Evolutionary conservation across 2,797 vertebrate species (phyloP).

Genomic region (Urosaurus nigricauda): DNA sequence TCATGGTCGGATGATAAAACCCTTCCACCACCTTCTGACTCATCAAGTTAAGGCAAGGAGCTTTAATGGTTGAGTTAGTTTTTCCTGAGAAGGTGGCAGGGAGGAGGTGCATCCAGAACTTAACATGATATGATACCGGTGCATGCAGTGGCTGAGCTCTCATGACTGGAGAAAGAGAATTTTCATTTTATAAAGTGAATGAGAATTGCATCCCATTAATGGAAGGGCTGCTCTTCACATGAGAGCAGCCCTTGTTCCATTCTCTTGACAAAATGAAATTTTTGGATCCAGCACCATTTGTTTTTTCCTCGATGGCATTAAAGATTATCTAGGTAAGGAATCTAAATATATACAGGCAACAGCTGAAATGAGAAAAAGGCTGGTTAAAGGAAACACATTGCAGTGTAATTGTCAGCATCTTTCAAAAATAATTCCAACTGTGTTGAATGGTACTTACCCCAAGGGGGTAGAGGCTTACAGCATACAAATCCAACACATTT

Average conservation of each 20-base stretch:
- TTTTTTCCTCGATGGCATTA: background rate
- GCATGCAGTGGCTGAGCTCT: background rate
- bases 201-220: background rate
- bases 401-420: background rate
- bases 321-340: background rate
- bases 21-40: background rate
- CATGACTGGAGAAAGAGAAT: background rate
- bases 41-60: background rate
- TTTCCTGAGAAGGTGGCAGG: background rate
- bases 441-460: background rate
- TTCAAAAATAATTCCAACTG: background rate
- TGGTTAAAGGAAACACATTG: background rate
- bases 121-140: background rate
- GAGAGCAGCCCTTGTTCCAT: background rate
- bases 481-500: background rate
- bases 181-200: background rate
- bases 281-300: background rate
- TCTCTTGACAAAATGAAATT: background rate
- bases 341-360: background rate
- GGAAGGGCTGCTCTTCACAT: background rate
- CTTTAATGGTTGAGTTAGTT: background rate
- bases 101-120: too few species aligned
- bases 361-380: background rate
- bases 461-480: background rate
- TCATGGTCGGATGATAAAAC: background rate